Evolutionary conservation across 2,797 vertebrate genomes (phyloP).

Genomic region (Benthosema pterotum): DNA sequence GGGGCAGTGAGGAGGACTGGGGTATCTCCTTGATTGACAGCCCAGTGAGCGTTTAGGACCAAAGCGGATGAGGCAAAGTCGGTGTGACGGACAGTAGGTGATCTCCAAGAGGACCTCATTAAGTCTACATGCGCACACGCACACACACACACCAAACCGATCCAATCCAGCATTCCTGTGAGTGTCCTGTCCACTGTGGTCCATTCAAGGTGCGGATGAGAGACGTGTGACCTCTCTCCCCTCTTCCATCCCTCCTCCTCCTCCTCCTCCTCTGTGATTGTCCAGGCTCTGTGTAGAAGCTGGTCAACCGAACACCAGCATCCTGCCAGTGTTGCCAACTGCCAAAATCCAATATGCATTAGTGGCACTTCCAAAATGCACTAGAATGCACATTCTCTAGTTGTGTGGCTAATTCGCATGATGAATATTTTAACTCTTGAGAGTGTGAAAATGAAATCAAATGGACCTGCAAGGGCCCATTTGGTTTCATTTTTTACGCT

Average conservation of each 20-base stretch:
- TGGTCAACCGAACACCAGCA: slow-evolving; percentile 61
- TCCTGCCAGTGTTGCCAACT: too few species aligned
- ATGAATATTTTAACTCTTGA: too few species aligned
- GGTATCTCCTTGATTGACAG: slow-evolving; percentile 50
- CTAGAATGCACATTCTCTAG: too few species aligned
- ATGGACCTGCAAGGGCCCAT: too few species aligned
- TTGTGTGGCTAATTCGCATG: too few species aligned
- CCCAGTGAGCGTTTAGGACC: slow-evolving; percentile 81
- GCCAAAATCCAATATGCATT: too few species aligned
- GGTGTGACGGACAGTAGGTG: slow-evolving; percentile 65
- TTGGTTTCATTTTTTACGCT: too few species aligned
- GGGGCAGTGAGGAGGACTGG: slow-evolving; percentile 34
- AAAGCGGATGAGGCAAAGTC: slow-evolving; percentile 77
- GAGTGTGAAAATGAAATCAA: too few species aligned
- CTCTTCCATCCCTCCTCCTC: slow-evolving; percentile 18
- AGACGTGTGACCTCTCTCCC: slow-evolving; percentile 73
- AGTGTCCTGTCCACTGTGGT: slow-evolving; percentile 60
- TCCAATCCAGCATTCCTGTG: slow-evolving; percentile 73
- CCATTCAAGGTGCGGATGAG: slow-evolving; percentile 80
- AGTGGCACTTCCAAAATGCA: too few species aligned
- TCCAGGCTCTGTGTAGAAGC: slow-evolving; percentile 57
- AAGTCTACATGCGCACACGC: slow-evolving; percentile 58
- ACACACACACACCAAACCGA: slow-evolving; percentile 37
- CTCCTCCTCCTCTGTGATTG: slow-evolving; percentile 50
- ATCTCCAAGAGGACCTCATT: slow-evolving; percentile 83